Evolutionary conservation across 2,797 vertebrate species (phyloP).

Genomic region (Lagorchestes hirsutus): DNA sequence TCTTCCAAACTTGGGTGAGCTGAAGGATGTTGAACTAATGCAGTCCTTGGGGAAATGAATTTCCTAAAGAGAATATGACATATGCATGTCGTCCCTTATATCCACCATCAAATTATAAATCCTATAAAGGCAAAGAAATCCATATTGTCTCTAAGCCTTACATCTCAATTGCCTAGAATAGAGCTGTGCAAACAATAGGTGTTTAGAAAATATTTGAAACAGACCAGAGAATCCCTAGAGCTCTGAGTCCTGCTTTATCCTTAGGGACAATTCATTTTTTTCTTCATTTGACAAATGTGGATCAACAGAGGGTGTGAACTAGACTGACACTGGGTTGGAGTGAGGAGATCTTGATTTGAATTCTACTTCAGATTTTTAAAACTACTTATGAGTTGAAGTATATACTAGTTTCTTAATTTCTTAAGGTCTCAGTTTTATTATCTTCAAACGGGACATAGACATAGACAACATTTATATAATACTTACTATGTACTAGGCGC

Average conservation of each 20-base stretch:
- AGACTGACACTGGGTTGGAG: background rate
- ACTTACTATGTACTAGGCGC: background rate
- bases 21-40: background rate
- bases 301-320: background rate
- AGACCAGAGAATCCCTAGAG: background rate
- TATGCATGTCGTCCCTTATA: background rate
- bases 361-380: background rate
- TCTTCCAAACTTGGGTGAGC: background rate
- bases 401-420: background rate
- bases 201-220: background rate
- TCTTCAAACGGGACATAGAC: background rate
- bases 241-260: background rate
- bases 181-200: background rate
- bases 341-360: background rate
- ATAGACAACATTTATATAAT: background rate
- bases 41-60: background rate
- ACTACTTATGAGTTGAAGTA: background rate
- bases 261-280: background rate
- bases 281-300: background rate
- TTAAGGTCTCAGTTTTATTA: background rate
- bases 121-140: background rate
- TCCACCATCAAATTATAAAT: background rate
- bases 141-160: background rate
- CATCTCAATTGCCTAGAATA: background rate
- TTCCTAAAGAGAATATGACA: background rate